A percentile compares a stretch with the other conserved stretches of the same genome.
These are phyloP conservation scores for Poliocrania exsul DNA, from an alignment of 2,797 vertebrate species.

Conservation along the genomic window DNA sequence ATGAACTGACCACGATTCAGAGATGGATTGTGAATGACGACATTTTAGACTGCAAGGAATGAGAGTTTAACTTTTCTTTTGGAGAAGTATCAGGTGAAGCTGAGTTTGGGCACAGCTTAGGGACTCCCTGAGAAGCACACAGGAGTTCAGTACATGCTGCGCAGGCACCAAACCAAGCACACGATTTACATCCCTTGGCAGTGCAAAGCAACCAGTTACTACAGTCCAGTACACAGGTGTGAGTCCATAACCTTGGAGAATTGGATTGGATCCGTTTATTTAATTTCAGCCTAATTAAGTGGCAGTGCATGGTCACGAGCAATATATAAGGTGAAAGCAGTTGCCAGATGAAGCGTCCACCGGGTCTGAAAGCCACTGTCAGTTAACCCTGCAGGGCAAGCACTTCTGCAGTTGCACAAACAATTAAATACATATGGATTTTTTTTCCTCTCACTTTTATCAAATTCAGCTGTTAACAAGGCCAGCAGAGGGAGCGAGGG, in stretches of 20 bases:
- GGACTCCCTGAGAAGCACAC: not conserved
- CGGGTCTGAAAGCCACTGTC: not conserved
- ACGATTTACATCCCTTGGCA: not conserved
- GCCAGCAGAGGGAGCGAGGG: not conserved
- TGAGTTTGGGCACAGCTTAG: not conserved
- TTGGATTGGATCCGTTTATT: not conserved
- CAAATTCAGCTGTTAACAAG: not conserved
- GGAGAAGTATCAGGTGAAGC: not conserved
- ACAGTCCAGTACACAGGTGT: not conserved
- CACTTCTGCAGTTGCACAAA: not conserved
- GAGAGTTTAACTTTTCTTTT: not conserved
- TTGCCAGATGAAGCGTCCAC: not conserved
- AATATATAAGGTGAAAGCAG: not conserved
- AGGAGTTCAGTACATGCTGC: not conserved
- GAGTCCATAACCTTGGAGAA: not conserved
- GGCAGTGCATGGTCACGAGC: not conserved
- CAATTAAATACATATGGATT: not conserved
- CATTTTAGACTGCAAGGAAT: not conserved
- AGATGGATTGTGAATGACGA: not conserved
- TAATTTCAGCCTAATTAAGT: conserved; percentile 47
- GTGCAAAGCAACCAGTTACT: not conserved
- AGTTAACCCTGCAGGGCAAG: not conserved
- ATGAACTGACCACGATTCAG: not conserved
- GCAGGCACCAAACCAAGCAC: not conserved
- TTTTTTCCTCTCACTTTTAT: not conserved